Base-by-base conservation (phyloP, 2,797 vertebrate genomes). In the Garrulus glandarius region DNA sequence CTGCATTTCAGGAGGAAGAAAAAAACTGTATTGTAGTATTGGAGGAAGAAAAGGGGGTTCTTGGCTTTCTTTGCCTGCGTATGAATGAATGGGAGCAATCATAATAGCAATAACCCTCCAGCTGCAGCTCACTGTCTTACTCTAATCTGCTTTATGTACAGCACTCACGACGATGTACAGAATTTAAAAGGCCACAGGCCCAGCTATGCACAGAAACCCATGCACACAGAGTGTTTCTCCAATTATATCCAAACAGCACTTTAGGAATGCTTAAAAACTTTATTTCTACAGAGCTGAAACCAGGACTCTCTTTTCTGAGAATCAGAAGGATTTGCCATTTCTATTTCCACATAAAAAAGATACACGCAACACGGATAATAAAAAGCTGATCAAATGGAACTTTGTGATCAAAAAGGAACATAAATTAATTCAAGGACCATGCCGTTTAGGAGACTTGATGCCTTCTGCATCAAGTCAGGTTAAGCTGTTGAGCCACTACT, bases 161-260 rank as follows among this genome's bases (percentile, higher is more conserved):
- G 15, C 4, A 18, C 13, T 65, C 18, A 56, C 1, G 1, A 30
- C 0, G 0, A 69, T 24, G 10, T 20, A 39, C 10, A 24, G 74
- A 83, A 57, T 76, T 32, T 41, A 32, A 69, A 76, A 68, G 36
- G 23, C 55, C 50, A 61, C 0, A 1, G n/a, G 18, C 20, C 50
- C 44, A 69, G 17, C 24, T 34, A 23, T 15, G 13, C 13, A n/a
- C 6, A 56, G 22, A 78, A 44, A 41, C 3, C 10, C 19, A 10
- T 4, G 18, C 24, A 36, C 6, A 2, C 6, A 13, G 32, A 4
- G 5, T 24, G 5, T 17, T 87, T 30, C 21, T 65, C 61, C 34
- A 10, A 30, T 32, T 34, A 32, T 24, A 39, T 11, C 29, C 27
- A 61, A 13, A 6, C 18, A 32, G 6, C 5, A 16, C 7, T 52